Base-by-base conservation (phyloP, 1,140 invertebrate species). In the Lordiphosa stackelbergi region DNA sequence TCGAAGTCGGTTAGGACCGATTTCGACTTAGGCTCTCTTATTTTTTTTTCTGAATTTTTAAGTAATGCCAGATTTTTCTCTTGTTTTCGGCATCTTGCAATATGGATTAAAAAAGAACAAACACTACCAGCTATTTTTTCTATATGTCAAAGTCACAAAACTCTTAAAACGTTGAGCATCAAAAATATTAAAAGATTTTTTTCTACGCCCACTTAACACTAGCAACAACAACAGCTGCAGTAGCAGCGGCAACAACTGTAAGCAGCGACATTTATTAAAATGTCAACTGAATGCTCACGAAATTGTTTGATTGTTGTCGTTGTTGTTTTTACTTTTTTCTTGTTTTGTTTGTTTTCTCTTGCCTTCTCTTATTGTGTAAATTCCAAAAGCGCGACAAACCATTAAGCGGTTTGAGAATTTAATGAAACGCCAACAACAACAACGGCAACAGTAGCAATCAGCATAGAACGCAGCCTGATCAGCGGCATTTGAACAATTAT, bases 261-360 rank as follows among this genome's bases (percentile, higher is more conserved):
- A 34, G 12, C 36, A 66, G 66, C 28, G 57, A 36, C 69, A 78
- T 77, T 79, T 81, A 81, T 79, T 79, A 79, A 79, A 79, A 77
- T 79, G 69, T 81, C 74, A 81, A 73, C 70, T 81, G 74, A 68
- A 81, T 73, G 75, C 74, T 71, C 68, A 75, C 72, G 43, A 55
- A 56, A 49, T 62, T 73, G 71, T 69, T 61, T 69, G 65, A 69
- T 69, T 69, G 56, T 69, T 58, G 54, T 46, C 43, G 48, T 56
- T 56, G 41, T 53, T 41, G 52, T 53, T 60, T 31, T 60, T 16
- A 37, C 10, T 73, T 65, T 61, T 11, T 63, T 22, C 40, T 63
- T 13, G 38, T 45, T 57, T 9, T 53, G 34, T 41, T 40, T 35
- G 13, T 41, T 31, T 31, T 47, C 9, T 41, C 12, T 34, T 48